Base-by-base conservation (phyloP, 1,140 invertebrate species). In the Vollenhovia emeryi region DNA sequence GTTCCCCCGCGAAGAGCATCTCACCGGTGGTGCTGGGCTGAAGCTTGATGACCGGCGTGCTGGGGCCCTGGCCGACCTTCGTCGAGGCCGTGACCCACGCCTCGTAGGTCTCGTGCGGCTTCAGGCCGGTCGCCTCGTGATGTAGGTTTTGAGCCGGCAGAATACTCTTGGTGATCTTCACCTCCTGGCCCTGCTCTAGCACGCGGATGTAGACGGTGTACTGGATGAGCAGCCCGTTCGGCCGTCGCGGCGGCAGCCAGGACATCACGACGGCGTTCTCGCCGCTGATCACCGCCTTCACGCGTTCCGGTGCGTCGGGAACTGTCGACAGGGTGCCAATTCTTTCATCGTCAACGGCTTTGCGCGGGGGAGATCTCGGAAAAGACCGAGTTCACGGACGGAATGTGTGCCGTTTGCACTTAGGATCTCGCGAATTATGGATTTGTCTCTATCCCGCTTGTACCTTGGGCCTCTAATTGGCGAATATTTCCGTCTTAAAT, bases 191-290 rank as follows among this genome's bases (percentile, higher is more conserved):
- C 87, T 95, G 95, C 79, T 96, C 96, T 74, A 96, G 91, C 48
- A 96, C 94, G 60, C 96, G 94, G 87, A 97, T 96, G 92, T 97
- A 97, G 52, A 98, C 96, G 66, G 96, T 97, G 92, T 97, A 98
- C 90, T 97, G 96, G 1, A 95, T 96, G 45, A 98, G 96, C 69
- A 97, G 88, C 3, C 97, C 97, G 92, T 98, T 98, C 0, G 96
- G 96, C 60, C 96, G 95, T 0, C 96, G 92, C 0, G 97, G 97
- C 6, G 97, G 96, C 75, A 97, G 94, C 98, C 98, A 98, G 85
- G 97, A 97, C 55, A 98, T 96, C 60, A 98, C 95, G n/a, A 98
- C 96, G 2, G 96, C 96, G 69, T 96, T 96, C 74, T 96, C 96
- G 18, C 96, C 96, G 76, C 96, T 97, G 0, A 96, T 95, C 18